Conservation (phyloP, 2,888 invertebrate species). For the Ptycholaimellus sp. region DNA sequence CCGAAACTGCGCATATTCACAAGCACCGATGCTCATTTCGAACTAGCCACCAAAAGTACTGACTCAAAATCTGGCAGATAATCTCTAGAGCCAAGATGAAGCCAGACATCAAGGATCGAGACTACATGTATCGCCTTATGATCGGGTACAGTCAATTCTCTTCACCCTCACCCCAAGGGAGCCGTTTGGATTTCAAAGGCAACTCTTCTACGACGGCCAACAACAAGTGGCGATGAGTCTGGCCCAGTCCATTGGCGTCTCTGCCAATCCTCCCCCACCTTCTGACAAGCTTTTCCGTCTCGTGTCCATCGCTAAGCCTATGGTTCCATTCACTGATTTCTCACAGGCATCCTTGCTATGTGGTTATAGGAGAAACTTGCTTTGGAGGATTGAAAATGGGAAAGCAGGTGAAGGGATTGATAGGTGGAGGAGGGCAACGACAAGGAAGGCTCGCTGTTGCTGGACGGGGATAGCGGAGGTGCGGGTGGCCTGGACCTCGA, state of each 20-base stretch:
- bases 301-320: conserved; percentile 43
- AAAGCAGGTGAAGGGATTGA: no score
- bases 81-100: conserved; percentile 14
- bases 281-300: conserved; percentile 72
- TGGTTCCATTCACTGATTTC: no score
- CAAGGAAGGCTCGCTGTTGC: conserved; percentile 11
- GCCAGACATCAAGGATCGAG: conserved; percentile 54
- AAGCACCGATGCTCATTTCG: no score
- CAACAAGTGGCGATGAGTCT: conserved; percentile 67
- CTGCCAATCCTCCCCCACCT: conserved; percentile 78
- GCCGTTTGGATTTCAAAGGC: conserved; percentile 38
- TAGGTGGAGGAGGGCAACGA: conserved; percentile 13
- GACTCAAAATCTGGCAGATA: no score
- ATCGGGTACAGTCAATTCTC: conserved; percentile 43
- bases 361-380: no score
- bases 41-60: no score
- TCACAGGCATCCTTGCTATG: no score
- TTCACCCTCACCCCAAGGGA: neutral
- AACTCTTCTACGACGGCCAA: conserved; percentile 87
- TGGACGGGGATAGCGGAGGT: conserved; percentile 1
- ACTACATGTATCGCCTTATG: conserved; percentile 63
- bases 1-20: no score
- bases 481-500: conserved; percentile 55
- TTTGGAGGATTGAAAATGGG: no score
- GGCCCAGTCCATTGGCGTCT: conserved; percentile 49